Conservation (phyloP, 2,797 vertebrate species). For the Botia kubotai region DNA sequence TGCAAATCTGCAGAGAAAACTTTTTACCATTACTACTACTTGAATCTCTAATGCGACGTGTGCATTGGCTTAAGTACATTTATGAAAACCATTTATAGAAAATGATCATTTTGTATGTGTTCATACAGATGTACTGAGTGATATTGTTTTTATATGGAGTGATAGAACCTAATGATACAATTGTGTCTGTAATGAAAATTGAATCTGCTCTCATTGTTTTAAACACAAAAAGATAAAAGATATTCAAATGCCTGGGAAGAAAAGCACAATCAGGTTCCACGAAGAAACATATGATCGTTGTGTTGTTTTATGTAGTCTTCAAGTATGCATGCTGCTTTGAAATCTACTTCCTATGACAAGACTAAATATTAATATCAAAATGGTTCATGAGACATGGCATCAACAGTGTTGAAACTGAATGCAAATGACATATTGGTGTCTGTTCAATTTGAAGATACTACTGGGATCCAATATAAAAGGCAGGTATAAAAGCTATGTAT, state of each 20-base stretch:
- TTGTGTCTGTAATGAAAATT: slow-evolving; percentile 1
- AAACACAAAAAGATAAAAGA: slow-evolving; percentile 18
- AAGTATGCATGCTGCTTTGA: background rate
- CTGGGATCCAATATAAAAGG: background rate
- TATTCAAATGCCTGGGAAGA: slow-evolving; percentile 11
- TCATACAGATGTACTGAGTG: background rate
- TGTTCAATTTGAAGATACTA: background rate
- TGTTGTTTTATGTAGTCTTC: background rate
- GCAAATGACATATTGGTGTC: background rate
- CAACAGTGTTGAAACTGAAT: background rate
- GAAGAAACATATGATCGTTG: background rate
- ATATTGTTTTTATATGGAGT: background rate
- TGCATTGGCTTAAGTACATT: background rate
- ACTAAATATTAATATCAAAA: slow-evolving; percentile 25
- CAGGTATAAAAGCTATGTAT: too few species aligned
- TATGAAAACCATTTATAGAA: slow-evolving; percentile 12
- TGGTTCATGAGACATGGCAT: background rate
- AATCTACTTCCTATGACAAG: background rate
- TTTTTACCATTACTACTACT: background rate
- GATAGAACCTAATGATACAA: slow-evolving; percentile 1
- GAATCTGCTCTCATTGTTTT: background rate
- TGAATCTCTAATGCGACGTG: background rate
- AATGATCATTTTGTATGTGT: slow-evolving; percentile 16
- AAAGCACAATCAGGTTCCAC: slow-evolving; percentile 17
- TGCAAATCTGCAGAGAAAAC: background rate